phyloP scores from a whole-genome alignment of 2,797 vertebrate species.

The Luscinia luscinia region DNA sequence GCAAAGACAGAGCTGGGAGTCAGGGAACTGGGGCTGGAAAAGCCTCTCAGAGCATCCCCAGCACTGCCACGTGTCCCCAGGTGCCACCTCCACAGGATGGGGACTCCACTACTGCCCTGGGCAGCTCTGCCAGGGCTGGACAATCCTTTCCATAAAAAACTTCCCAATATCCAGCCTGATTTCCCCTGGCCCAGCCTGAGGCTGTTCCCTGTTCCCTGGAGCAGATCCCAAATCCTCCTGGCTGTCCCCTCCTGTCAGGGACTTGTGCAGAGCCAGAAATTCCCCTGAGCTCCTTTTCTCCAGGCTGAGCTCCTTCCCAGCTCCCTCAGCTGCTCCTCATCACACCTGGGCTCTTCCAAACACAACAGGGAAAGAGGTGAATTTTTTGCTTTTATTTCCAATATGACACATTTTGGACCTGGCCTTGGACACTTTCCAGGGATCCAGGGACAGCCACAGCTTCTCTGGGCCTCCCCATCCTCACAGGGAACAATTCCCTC shows the following conservation, averaged over 20 bases:
- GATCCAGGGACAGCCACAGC: neutral
- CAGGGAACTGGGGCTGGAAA: fast-evolving
- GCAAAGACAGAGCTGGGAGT: neutral
- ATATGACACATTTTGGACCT: neutral
- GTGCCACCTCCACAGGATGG: neutral
- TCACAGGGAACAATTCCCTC: fast-evolving
- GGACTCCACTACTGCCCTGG: fast-evolving
- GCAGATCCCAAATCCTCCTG: fast-evolving
- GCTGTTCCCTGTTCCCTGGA: neutral
- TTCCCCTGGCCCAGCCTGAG: neutral
- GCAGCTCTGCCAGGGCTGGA: neutral
- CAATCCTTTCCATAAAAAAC: fast-evolving
- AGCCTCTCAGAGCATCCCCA: fast-evolving
- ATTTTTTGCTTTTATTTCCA: conserved; percentile 9
- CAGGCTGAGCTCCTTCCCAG: neutral
- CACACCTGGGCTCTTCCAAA: neutral
- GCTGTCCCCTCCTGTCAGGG: neutral
- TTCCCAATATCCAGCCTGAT: fast-evolving
- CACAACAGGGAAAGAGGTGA: neutral
- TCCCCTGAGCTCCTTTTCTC: neutral
- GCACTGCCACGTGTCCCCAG: neutral
- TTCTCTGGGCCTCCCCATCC: fast-evolving
- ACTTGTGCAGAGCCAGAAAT: neutral
- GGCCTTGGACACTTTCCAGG: neutral
- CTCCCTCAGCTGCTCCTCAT: neutral